A percentile compares a stretch with the other conserved stretches of the same genome.
Evolutionary conservation across 1,140 invertebrate species (phyloP).

Genomic region (Forficula auricularia): DNA sequence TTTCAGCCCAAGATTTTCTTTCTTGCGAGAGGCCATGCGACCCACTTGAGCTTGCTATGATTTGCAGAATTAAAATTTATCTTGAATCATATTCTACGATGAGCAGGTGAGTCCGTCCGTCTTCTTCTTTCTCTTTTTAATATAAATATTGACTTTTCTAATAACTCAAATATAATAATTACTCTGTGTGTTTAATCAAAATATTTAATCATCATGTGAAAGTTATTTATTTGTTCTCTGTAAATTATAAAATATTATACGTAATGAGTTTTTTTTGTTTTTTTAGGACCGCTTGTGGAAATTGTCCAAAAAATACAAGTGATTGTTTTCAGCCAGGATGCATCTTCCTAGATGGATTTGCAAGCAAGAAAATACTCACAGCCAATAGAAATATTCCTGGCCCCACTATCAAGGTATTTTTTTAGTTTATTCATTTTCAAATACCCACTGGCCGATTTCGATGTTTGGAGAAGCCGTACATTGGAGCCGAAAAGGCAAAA

Average conservation of each 20-base stretch:
- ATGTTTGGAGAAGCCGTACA: too few relatives aligned
- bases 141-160: too few relatives aligned
- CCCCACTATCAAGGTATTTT: conserved; percentile 50
- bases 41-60: conserved; percentile 61
- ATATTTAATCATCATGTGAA: too few relatives aligned
- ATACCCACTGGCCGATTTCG: too few relatives aligned
- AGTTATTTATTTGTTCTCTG: neutral
- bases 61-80: conserved; percentile 51
- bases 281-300: conserved; percentile 28
- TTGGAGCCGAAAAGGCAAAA: too few relatives aligned
- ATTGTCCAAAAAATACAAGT: conserved; percentile 41
- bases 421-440: neutral
- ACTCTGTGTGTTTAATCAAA: too few relatives aligned
- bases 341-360: conserved; percentile 44
- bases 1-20: conserved; percentile 46
- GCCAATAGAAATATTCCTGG: conserved; percentile 69
- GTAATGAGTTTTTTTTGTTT: neutral
- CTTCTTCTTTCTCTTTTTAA: too few relatives aligned
- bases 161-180: too few relatives aligned
- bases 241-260: too few relatives aligned
- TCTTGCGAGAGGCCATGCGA: conserved; percentile 56
- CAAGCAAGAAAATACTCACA: conserved; percentile 46
- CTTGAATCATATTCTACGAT: conserved; percentile 46
- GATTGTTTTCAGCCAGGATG: conserved; percentile 42
- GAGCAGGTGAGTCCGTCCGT: conserved; percentile 35